These are phyloP conservation scores for Lepidostoma basale DNA, from an alignment of 1,140 invertebrate genomes.

Conservation along the genomic window DNA sequence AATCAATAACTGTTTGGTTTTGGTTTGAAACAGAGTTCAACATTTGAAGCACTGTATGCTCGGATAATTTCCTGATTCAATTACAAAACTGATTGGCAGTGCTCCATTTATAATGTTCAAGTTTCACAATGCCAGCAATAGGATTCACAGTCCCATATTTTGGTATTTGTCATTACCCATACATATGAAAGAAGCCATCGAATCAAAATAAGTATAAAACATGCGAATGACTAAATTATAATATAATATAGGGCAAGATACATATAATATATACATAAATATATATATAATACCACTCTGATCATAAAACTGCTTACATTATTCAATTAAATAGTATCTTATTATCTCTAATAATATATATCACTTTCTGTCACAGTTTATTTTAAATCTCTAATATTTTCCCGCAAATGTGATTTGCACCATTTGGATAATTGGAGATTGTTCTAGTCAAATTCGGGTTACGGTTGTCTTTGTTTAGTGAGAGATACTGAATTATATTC, in stretches of 20 bases:
- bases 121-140: no score
- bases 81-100: no score
- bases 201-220: constrained; percentile 37
- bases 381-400: constrained; percentile 40
- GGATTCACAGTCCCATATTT: no score
- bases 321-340: constrained; percentile 45
- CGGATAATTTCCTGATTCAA: no score
- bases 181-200: constrained; percentile 38
- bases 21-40: no score
- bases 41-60: no score
- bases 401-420: constrained; percentile 33
- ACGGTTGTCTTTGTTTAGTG: constrained; percentile 43
- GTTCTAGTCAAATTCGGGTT: constrained; percentile 46
- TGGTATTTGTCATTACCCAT: no score
- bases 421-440: constrained; percentile 40
- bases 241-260: constrained; percentile 28
- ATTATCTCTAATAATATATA: constrained; percentile 46
- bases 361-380: constrained; percentile 46
- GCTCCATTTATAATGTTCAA: no score
- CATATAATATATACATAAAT: constrained; percentile 19
- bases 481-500: constrained; percentile 38
- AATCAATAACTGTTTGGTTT: no score
- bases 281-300: constrained; percentile 38
- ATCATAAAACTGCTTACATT: constrained; percentile 43
- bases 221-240: constrained; percentile 34